Evolutionary conservation across 2,797 vertebrate genomes (phyloP), one percentile per base, ranked within the genome.

Genomic region (Lacerta viridis): DNA sequence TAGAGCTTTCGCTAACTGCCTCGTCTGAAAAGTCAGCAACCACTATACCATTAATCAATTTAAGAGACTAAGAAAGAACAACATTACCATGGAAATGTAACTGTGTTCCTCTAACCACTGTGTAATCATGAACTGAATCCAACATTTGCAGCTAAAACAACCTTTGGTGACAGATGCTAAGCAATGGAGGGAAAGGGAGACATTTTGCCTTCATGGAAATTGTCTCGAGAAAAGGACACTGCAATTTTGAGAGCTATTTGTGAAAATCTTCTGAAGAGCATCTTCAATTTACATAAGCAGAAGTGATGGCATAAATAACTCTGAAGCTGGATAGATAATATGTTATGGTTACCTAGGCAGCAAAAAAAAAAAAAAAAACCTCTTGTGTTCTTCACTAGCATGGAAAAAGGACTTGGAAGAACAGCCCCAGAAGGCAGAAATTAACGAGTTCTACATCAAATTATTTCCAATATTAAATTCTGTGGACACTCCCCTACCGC

Each of bases 41-140:
- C 68, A 36, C 23, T 64, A 33, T 80, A 15, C 41, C 46, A 23
- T 84, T 66, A 80, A 80, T 89, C 75, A 80, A 27, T 88, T 80
- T 78, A 59, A 69, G 50, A 33, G 50, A n/a, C 25, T 41, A 84
- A 84, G 76, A 78, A 69, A 83, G 11, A 88, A 29, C 46, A 79
- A 80, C 33, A 88, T 84, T 88, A 27, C 82, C 66, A 85, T 80
- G 69, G 68, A 85, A 85, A 89, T 85, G n/a, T 85, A 74, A 80
- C 61, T 64, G 13, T 5, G 43, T 80, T 66, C 66, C 55, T 46
- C 33, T 61, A 89, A 72, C 20, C 23, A 46, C 36, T 18, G 29
- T 46, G 39, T 23, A 23, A 79, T 41, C 36, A 72, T 41, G 50
- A 84, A 79, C n/a, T 8, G 36, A 88, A 88, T 46, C 46, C 39